Base-by-base conservation (phyloP, 2,888 invertebrate species). In the Oasisia sp. region DNA sequence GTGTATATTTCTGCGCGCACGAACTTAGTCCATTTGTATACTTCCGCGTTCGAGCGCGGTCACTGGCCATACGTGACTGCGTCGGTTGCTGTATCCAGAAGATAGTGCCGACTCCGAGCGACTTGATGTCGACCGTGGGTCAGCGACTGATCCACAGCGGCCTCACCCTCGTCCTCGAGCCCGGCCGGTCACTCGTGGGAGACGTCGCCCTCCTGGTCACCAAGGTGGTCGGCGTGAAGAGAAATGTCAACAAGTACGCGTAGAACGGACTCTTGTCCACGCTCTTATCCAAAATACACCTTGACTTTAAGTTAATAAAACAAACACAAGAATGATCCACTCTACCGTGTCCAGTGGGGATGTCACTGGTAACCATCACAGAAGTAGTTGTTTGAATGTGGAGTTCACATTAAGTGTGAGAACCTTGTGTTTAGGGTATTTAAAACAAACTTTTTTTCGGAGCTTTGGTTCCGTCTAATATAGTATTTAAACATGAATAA, bases 141-240 rank as follows among this genome's bases (percentile, higher is more conserved):
- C 92, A 94, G 58, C 91, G 94, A 32, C 93, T 94, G 19, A 91
- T 94, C 11, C 32, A 56, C 12, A 56, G 58, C 32, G 92, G 92
- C 27, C 92, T 96, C 5, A 94, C 94, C 12, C 93, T 96, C 32
- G 95, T 96, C n/a, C 92, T 96, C 11, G 97, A 97, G 92, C 97
- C 97, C 3, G 97, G 97, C 4, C 94, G 96, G 44, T 96, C 96
- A 8, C 93, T 96, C 32, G 94, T 96, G 74, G 96, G 95, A 14
- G 94, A 95, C 92, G 94, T 96, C 7, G 95, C 95, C 11, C 93
- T 95, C 11, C 93, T 96, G 12, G 91, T 96, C 8, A 95, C 95
- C 9, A 94, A 95, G 92, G 95, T 96, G 2, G 93, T 96, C n/a
- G 96, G 96, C 11, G 93, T 94, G 14, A 96, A 96, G 93, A 91